These are phyloP conservation scores for Erithacus rubecula DNA, from an alignment of 2,797 vertebrate genomes.

Conservation along the genomic window DNA sequence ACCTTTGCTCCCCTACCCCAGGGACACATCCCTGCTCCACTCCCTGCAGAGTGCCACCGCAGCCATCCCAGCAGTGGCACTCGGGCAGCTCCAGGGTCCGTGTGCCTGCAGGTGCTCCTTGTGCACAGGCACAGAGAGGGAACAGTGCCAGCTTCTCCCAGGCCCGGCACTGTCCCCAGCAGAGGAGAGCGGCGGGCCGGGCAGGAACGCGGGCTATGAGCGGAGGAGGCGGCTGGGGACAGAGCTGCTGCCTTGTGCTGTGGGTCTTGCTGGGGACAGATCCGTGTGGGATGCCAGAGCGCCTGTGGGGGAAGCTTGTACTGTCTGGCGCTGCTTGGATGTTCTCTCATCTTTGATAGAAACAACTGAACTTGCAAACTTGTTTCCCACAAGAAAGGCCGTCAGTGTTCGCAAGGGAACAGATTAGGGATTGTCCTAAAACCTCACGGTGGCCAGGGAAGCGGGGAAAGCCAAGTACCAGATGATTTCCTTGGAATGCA, in stretches of 20 bases:
- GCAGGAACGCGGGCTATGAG: conserved; percentile 55
- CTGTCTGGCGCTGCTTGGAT: conserved; percentile 52
- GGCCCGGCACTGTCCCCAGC: neutral
- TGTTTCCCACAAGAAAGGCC: conserved; percentile 63
- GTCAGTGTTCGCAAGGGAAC: conserved; percentile 55
- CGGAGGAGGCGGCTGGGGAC: neutral
- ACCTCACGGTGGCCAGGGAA: conserved; percentile 12
- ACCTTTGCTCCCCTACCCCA: neutral
- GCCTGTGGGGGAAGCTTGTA: conserved; percentile 61
- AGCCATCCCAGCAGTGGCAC: neutral
- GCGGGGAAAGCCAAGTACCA: conserved; percentile 12
- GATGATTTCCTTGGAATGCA: conserved; percentile 58
- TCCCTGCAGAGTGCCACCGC: neutral
- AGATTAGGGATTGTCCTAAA: conserved; percentile 62
- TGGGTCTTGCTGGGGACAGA: conserved; percentile 4
- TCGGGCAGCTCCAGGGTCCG: neutral
- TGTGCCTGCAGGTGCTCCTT: neutral
- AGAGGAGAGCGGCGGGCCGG: neutral
- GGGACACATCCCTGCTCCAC: neutral
- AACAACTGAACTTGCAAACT: conserved; percentile 53
- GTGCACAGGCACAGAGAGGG: neutral
- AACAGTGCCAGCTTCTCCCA: conserved; percentile 19
- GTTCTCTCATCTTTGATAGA: conserved; percentile 64
- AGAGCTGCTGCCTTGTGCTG: conserved; percentile 30
- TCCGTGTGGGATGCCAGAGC: conserved; percentile 47